Conservation (phyloP, 2,797 vertebrate genomes). For the Sebastes diaconus region DNA sequence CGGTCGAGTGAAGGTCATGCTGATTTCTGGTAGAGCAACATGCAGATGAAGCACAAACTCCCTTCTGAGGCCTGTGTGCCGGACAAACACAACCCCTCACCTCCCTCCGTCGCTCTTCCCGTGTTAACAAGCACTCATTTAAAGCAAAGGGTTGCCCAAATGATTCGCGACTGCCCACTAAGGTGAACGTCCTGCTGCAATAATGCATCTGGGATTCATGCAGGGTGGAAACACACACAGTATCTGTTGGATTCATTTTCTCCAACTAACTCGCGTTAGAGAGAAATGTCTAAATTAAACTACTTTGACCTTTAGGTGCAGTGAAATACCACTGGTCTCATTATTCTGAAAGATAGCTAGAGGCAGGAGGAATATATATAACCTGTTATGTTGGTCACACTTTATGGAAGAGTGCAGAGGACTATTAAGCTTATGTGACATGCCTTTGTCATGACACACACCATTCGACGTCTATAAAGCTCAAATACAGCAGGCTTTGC, state of each 20-base stretch:
- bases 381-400: slow-evolving; percentile 22
- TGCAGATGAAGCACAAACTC: neutral
- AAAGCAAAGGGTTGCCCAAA: slow-evolving; percentile 16
- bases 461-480: slow-evolving; percentile 7
- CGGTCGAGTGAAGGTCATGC: neutral
- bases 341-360: slow-evolving; percentile 64
- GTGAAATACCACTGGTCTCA: slow-evolving; percentile 73
- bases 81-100: neutral
- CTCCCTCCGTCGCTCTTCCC: neutral
- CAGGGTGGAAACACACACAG: slow-evolving; percentile 26
- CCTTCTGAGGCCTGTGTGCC: neutral
- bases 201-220: slow-evolving; percentile 23
- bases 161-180: slow-evolving; percentile 12
- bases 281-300: slow-evolving; percentile 71
- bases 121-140: slow-evolving; percentile 32
- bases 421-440: slow-evolving; percentile 38
- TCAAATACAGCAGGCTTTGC: slow-evolving; percentile 9
- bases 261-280: slow-evolving; percentile 45
- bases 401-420: slow-evolving; percentile 27
- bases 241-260: slow-evolving; percentile 52
- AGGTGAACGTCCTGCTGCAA: slow-evolving; percentile 17
- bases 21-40: slow-evolving; percentile 4
- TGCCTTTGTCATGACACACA: slow-evolving; percentile 63
- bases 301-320: slow-evolving; percentile 67
- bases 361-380: slow-evolving; percentile 42